Evolutionary conservation across 2,888 invertebrate genomes (phyloP), one percentile per base, ranked within the genome.

Genomic region (Drosophila mimetica): DNA sequence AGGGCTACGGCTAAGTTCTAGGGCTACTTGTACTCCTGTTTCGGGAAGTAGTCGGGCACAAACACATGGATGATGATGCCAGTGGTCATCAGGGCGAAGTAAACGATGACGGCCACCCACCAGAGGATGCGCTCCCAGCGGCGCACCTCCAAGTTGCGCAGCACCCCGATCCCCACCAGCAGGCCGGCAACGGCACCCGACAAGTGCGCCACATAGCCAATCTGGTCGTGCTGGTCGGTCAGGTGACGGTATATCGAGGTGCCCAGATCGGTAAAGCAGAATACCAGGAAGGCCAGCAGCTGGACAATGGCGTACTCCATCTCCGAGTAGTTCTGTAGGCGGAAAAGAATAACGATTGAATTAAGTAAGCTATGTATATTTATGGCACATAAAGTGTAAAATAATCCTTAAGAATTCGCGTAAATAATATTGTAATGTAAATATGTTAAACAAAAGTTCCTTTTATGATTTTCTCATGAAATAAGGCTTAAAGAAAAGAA

Each of bases 291-390:
- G 18, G 98, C 94, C 7, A 96, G 90, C 22, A 99, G 93, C 87
- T 99, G 97, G 8, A 97, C 93, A 75, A 96, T 94, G 1, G 97
- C 97, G 90, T 96, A 97, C 88, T 98, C 97, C 99, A 99, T 99
- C 92, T 99, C 98, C 14, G 94, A 93, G 97, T 98, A 99, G 92
- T 99, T 99, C 97, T 97, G 59, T 5, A 2, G n/a, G 14, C 22
- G 2, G 13, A 69, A 93, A 93, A 14, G n/a, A 20, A 20, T 1
- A n/a, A 1, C 7, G 3, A 8, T 2, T 14, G 2, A 37, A 37
- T 37, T 14, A 11, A 11, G 9, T 14, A 7, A 7, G 6, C n/a
- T 4, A 5, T 34, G 0, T n/a, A 14, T n/a, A 14, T 7, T 25
- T 7, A 25, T 25, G 25, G 25, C 7, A 25, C 7, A 1, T 1